Percentiles rank a stretch among this genome's conserved stretches.
These are phyloP conservation scores for Chlorocebus sabaeus DNA, from an alignment of 2,113 vertebrate species.

Conservation along the genomic window DNA sequence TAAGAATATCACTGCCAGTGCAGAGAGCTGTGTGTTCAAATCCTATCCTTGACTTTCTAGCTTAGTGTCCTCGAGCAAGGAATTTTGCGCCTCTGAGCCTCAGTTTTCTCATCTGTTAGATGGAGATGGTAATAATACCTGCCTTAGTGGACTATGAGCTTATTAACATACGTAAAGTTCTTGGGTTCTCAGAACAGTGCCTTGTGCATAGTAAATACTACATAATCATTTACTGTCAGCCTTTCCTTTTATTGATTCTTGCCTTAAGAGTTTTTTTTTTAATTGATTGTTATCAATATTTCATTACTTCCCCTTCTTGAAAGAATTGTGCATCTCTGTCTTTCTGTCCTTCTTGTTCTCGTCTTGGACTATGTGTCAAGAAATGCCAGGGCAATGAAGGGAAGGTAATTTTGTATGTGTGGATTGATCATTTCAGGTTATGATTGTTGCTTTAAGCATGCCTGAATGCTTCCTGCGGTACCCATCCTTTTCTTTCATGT, in stretches of 20 bases:
- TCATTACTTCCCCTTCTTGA: background rate
- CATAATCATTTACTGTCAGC: background rate
- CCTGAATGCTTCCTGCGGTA: background rate
- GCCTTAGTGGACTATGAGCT: background rate
- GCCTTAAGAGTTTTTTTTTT: background rate
- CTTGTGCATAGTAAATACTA: background rate
- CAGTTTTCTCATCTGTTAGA: background rate
- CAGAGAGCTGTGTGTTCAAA: background rate
- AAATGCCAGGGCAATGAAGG: background rate
- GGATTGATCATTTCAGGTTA: background rate
- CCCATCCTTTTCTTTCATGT: background rate
- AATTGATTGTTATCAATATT: background rate
- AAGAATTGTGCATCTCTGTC: background rate
- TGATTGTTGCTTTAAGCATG: background rate
- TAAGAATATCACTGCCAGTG: background rate
- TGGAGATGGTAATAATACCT: background rate
- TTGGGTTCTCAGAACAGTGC: background rate
- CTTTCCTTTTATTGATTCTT: slow-evolving; percentile 15
- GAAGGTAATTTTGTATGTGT: background rate
- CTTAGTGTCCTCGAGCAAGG: background rate
- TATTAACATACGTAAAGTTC: background rate
- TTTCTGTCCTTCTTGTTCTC: background rate
- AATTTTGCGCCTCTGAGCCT: background rate
- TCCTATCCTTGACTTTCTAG: background rate
- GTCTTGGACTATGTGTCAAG: background rate